Evolutionary conservation across 1,140 invertebrate genomes (phyloP).

Genomic region (Drosophila erecta): DNA sequence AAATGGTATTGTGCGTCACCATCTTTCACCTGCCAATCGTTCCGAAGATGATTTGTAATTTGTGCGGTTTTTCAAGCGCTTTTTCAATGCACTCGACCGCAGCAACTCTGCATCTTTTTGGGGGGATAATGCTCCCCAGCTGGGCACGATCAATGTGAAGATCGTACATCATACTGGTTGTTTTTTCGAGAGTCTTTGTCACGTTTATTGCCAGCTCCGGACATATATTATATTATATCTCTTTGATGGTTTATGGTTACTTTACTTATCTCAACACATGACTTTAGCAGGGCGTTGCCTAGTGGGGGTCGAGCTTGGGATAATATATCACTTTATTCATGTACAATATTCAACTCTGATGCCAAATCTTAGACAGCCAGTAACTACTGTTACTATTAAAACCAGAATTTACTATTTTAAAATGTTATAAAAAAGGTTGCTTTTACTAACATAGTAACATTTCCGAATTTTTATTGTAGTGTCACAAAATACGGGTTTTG

Average conservation of each 20-base stretch:
- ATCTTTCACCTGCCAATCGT: constrained; percentile 73
- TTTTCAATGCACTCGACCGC: constrained; percentile 54
- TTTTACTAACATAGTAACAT: too few relatives aligned
- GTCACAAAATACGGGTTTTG: too few relatives aligned
- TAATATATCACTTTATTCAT: constrained; percentile 2
- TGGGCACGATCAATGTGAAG: constrained; percentile 43
- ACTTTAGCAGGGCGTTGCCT: constrained; percentile 11
- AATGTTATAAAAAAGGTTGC: too few relatives aligned
- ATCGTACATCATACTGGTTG: constrained; percentile 27
- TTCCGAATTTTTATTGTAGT: too few relatives aligned
- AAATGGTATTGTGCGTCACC: constrained; percentile 68
- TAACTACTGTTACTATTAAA: too few relatives aligned
- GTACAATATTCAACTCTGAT: constrained; percentile 11
- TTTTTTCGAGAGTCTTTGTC: constrained; percentile 35
- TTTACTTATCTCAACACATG: constrained; percentile 29
- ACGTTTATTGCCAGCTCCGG: constrained; percentile 28
- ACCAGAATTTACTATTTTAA: too few relatives aligned
- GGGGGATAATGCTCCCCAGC: constrained; percentile 6
- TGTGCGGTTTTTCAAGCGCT: constrained; percentile 56
- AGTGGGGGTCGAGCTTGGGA: not conserved
- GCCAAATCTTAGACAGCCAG: too few relatives aligned
- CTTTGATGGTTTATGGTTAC: constrained; percentile 28
- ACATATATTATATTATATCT: constrained; percentile 9
- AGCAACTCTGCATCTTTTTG: constrained; percentile 12
- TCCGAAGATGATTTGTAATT: constrained; percentile 41